These are phyloP conservation scores for Pollachius pollachius DNA, from an alignment of 2,113 vertebrate species.

Conservation along the genomic window DNA sequence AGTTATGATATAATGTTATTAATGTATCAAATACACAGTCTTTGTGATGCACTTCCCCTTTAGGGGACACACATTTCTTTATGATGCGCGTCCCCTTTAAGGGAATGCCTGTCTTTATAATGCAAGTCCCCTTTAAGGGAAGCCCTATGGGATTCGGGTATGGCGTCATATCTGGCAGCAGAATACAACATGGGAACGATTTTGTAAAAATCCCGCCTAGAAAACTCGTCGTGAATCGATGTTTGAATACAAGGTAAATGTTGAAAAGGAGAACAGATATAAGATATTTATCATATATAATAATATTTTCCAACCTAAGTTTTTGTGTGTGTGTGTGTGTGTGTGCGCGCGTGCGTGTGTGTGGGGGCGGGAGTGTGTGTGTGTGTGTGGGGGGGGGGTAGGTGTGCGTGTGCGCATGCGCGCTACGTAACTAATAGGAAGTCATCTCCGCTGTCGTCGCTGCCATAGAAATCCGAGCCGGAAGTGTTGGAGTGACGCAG, in stretches of 20 bases:
- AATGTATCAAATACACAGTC: too few relatives aligned
- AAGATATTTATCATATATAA: not conserved
- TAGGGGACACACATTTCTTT: not conserved
- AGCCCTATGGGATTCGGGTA: constrained; percentile 52
- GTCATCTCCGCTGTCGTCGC: too few relatives aligned
- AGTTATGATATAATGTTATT: too few relatives aligned
- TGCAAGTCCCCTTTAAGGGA: constrained; percentile 2
- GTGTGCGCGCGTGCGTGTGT: too few relatives aligned
- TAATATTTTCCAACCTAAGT: too few relatives aligned
- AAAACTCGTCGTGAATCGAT: not conserved
- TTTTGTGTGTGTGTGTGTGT: too few relatives aligned
- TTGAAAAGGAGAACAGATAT: not conserved
- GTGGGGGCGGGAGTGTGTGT: too few relatives aligned
- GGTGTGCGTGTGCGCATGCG: too few relatives aligned
- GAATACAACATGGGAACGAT: not conserved
- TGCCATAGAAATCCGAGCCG: too few relatives aligned
- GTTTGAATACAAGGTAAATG: not conserved
- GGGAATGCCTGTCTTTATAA: not conserved
- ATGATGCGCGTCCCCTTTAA: not conserved
- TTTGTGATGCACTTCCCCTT: not conserved
- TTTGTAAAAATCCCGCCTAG: not conserved
- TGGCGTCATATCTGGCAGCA: constrained; percentile 68
- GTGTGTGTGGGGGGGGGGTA: too few relatives aligned
- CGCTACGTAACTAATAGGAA: too few relatives aligned
- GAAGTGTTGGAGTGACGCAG: too few relatives aligned